These are phyloP conservation scores for Etheostoma perlongum DNA, from an alignment of 2,797 vertebrate genomes.

Conservation along the genomic window DNA sequence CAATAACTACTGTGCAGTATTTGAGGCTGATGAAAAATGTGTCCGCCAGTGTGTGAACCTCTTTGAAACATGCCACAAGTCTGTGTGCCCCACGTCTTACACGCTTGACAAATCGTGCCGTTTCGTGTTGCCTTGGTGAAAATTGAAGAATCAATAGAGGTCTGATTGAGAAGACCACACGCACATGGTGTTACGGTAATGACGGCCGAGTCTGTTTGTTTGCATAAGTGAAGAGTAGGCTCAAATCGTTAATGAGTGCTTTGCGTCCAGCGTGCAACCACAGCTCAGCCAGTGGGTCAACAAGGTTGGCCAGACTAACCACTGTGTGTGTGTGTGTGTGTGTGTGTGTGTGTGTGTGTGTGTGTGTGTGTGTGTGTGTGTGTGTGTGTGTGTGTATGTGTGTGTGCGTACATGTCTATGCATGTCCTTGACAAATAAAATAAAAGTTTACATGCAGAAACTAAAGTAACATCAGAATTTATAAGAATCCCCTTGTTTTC, in stretches of 20 bases:
- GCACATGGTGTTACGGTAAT: slow-evolving; percentile 78
- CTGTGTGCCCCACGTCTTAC: slow-evolving; percentile 51
- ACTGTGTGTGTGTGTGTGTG: slow-evolving; percentile 56
- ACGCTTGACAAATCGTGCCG: slow-evolving; percentile 54
- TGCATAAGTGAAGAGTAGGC: slow-evolving; percentile 81
- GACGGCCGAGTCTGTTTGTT: slow-evolving; percentile 81
- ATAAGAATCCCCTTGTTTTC: slow-evolving; percentile 41
- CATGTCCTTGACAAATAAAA: slow-evolving; percentile 47
- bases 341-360: slow-evolving; percentile 49
- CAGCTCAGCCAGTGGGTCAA: slow-evolving; percentile 84
- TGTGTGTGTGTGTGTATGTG: slow-evolving; percentile 19
- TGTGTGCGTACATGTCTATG: slow-evolving; percentile 36
- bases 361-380: slow-evolving; percentile 35
- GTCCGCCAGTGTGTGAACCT: slow-evolving; percentile 49
- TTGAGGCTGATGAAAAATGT: slow-evolving; percentile 70
- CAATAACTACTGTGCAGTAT: slow-evolving; percentile 67
- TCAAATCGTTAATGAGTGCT: slow-evolving; percentile 85
- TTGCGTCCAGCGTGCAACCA: slow-evolving; percentile 83
- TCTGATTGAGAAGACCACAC: slow-evolving; percentile 78
- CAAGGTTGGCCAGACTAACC: slow-evolving; percentile 81
- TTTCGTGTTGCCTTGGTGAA: slow-evolving; percentile 55
- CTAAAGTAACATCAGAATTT: slow-evolving; percentile 38
- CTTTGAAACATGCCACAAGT: slow-evolving; percentile 65
- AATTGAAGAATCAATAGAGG: slow-evolving; percentile 78
- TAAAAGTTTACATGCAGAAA: slow-evolving; percentile 28